Evolutionary conservation across 2,888 invertebrate species (phyloP).

Genomic region (Lochmaea capreae): DNA sequence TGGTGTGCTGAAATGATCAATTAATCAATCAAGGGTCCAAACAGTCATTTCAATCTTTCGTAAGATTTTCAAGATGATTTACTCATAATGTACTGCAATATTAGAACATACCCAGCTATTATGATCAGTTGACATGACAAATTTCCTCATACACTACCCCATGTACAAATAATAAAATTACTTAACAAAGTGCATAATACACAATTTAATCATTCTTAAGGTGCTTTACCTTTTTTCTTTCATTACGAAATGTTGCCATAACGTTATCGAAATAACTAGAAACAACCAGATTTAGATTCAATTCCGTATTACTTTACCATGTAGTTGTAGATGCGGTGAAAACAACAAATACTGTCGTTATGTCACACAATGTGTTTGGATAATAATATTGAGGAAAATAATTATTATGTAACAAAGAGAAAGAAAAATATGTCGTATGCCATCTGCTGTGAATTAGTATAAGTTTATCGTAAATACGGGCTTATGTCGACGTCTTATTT

Average conservation of each 20-base stretch:
- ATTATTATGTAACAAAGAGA: slow-evolving; percentile 3
- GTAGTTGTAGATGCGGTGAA: slow-evolving; percentile 17
- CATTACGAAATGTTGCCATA: neutral
- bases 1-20: no score
- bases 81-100: no score
- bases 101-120: no score
- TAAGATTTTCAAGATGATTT: no score
- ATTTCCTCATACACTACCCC: neutral
- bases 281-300: neutral
- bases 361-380: slow-evolving; percentile 8
- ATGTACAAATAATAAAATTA: neutral
- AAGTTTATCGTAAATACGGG: neutral
- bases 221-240: neutral
- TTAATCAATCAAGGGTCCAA: no score
- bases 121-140: neutral
- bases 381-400: slow-evolving; percentile 17
- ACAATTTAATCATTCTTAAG: neutral
- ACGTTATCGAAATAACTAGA: neutral
- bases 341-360: slow-evolving; percentile 15
- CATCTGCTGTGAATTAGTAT: slow-evolving; percentile 5
- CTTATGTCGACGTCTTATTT: neutral
- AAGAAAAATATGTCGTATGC: slow-evolving; percentile 10
- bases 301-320: neutral
- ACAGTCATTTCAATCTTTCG: no score
- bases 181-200: neutral